phyloP scores from a whole-genome alignment of 2,113 vertebrate species.

The Odobenus rosmarus region DNA sequence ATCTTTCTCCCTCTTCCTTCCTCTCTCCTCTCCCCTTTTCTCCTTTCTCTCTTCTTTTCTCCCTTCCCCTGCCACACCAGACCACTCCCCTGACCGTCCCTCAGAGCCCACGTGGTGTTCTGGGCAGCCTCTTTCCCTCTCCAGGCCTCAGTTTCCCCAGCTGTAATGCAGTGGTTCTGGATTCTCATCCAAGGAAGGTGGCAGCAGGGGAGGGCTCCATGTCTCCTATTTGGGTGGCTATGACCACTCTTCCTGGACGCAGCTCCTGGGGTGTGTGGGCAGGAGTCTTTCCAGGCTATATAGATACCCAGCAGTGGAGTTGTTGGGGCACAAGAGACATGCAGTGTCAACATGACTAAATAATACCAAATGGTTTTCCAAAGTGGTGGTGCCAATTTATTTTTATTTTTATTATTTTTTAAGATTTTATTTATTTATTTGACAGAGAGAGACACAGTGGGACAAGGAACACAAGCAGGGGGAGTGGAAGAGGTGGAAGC shows the following conservation, averaged over 20 bases:
- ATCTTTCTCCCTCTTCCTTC: neutral
- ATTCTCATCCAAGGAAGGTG: neutral
- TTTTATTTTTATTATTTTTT: too few species aligned
- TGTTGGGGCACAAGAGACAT: neutral
- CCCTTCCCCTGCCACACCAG: neutral
- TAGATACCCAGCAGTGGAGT: neutral
- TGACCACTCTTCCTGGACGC: neutral
- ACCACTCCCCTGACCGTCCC: neutral
- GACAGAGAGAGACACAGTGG: too few species aligned
- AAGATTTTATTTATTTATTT: too few species aligned
- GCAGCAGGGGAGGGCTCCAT: neutral
- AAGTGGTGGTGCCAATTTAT: neutral
- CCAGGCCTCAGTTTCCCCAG: neutral
- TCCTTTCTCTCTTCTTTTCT: neutral
- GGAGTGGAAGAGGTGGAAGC: too few species aligned
- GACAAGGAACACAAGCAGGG: too few species aligned
- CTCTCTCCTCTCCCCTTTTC: neutral
- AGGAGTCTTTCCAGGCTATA: neutral
- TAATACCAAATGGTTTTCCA: neutral
- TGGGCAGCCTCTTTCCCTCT: neutral
- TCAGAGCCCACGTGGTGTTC: neutral
- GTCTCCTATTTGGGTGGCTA: neutral
- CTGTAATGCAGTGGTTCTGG: neutral
- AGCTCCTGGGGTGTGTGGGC: neutral
- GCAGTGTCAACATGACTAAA: neutral